Evolutionary conservation across 2,888 invertebrate species (phyloP).

Genomic region (Epinotia demarniana): DNA sequence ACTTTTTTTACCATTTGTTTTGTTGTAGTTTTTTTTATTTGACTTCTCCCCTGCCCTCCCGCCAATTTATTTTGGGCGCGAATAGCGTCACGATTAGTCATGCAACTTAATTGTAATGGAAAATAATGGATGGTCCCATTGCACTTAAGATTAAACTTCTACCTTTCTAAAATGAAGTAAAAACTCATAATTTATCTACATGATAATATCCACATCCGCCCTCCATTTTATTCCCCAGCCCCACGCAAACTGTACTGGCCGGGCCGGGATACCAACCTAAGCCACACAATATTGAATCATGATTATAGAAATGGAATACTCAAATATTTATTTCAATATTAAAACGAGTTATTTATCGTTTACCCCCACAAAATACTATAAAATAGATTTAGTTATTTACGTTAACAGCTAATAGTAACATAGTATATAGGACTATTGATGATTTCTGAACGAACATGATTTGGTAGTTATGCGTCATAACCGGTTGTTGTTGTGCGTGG

Average conservation of each 20-base stretch:
- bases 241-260: background rate
- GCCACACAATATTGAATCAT: background rate
- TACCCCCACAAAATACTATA: too few relatives aligned
- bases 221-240: conserved; percentile 21
- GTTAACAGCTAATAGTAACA: background rate
- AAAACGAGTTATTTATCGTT: background rate
- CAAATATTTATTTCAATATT: background rate
- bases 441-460: conserved; percentile 46
- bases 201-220: conserved; percentile 11
- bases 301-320: background rate
- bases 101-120: background rate
- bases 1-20: background rate
- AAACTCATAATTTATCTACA: background rate
- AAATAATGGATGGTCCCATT: background rate
- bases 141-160: too few relatives aligned
- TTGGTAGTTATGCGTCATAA: conserved; percentile 63
- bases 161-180: background rate
- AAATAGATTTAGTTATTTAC: background rate
- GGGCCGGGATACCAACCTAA: conserved; percentile 8
- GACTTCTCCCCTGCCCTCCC: background rate
- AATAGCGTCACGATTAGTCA: background rate
- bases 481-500: conserved; percentile 61
- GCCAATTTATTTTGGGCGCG: background rate
- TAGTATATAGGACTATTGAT: background rate
- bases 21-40: background rate